These are phyloP conservation scores for Megaustenia siamemsis DNA, from an alignment of 2,888 invertebrate species.

Conservation along the genomic window DNA sequence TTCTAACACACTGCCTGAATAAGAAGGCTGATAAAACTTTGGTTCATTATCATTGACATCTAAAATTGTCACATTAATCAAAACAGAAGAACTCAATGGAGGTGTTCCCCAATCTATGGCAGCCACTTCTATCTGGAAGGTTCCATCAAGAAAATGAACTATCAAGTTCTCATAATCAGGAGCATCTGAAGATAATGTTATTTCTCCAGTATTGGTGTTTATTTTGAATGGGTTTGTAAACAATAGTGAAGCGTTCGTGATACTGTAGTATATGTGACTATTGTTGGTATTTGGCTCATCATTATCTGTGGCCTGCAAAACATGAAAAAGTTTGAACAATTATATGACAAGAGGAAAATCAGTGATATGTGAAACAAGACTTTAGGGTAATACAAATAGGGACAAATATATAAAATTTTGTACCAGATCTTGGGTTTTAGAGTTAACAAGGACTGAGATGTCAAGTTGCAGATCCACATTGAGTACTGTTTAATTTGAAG, in stretches of 20 bases:
- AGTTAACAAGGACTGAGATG: too few relatives aligned
- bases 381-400: too few relatives aligned
- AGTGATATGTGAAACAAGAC: too few relatives aligned
- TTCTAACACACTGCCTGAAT: conserved; percentile 88
- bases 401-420: too few relatives aligned
- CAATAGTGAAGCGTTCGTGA: background rate
- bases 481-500: too few relatives aligned
- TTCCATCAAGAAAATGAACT: conserved; percentile 84
- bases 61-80: conserved; percentile 86
- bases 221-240: conserved; percentile 90
- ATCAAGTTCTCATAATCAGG: conserved; percentile 88
- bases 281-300: conserved; percentile 83
- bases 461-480: too few relatives aligned
- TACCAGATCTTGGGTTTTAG: too few relatives aligned
- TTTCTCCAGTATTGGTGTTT: conserved; percentile 89
- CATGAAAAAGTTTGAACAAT: too few relatives aligned
- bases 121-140: conserved; percentile 85
- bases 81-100: conserved; percentile 56
- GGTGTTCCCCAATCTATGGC: conserved; percentile 72
- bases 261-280: conserved; percentile 65
- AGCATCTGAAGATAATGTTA: conserved; percentile 90
- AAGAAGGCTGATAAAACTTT: conserved; percentile 85
- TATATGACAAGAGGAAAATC: too few relatives aligned
- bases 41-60: conserved; percentile 96
- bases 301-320: conserved; percentile 85